Percentiles rank a stretch among this genome's conserved stretches.
Conservation (phyloP, 2,113 vertebrate species). For the Microtus ochrogaster region DNA sequence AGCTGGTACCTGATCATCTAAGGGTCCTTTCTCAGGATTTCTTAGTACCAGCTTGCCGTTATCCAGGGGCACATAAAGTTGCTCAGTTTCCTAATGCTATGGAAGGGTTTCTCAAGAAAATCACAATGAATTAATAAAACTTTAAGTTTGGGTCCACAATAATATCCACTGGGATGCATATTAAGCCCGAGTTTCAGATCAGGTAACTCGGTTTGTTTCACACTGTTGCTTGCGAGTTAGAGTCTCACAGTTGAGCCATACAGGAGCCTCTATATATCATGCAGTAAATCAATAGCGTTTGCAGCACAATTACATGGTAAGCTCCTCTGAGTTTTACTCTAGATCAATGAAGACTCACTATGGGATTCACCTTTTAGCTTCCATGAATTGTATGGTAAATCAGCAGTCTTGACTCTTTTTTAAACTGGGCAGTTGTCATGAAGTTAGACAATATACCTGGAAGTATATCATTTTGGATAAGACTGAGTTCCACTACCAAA, state of each 20-base stretch:
- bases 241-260: constrained; percentile 39
- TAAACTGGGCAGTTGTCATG: constrained; percentile 19
- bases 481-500: neutral
- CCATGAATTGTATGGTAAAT: constrained; percentile 66
- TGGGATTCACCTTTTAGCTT: constrained; percentile 71
- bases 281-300: constrained; percentile 81
- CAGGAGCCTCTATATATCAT: constrained; percentile 42
- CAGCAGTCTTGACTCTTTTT: constrained; percentile 58
- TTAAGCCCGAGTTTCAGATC: constrained; percentile 26
- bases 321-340: constrained; percentile 44
- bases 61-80: neutral
- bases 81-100: neutral
- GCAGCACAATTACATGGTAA: constrained; percentile 73
- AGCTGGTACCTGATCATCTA: neutral
- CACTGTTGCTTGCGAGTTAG: neutral
- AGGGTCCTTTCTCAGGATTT: neutral
- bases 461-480: constrained; percentile 4
- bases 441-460: neutral
- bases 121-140: constrained; percentile 25
- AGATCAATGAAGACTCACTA: constrained; percentile 76
- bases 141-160: constrained; percentile 21
- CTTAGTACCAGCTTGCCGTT: neutral
- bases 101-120: neutral
- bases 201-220: constrained; percentile 13
- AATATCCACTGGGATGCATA: neutral